Percentiles rank a stretch among this genome's conserved stretches.
Conservation (phyloP, 2,113 vertebrate genomes). For the Mixornis gularis region DNA sequence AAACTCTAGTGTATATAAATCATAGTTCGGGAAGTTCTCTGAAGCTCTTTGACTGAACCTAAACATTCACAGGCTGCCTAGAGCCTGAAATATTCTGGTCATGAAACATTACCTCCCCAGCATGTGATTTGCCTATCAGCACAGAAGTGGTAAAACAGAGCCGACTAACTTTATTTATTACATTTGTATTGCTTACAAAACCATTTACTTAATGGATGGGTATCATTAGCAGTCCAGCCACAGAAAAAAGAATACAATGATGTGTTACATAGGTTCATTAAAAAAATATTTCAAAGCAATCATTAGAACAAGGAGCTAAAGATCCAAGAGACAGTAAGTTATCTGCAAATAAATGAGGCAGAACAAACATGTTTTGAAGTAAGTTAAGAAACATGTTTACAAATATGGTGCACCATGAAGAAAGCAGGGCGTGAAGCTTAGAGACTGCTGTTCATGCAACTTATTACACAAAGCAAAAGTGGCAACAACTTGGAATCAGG, state of each 20-base stretch:
- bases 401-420: conserved; percentile 72
- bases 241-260: conserved; percentile 86
- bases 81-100: conserved; percentile 74
- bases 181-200: conserved; percentile 84
- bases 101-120: conserved; percentile 83
- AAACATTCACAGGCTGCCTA: conserved; percentile 60
- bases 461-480: conserved; percentile 5
- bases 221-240: conserved; percentile 86
- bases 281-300: conserved; percentile 87
- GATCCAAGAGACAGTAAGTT: conserved; percentile 80
- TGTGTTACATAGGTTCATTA: conserved; percentile 88
- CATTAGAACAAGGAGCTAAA: conserved; percentile 82
- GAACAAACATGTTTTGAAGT: conserved; percentile 80
- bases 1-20: conserved; percentile 22
- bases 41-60: conserved; percentile 31
- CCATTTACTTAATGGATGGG: conserved; percentile 94
- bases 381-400: conserved; percentile 79
- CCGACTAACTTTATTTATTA: conserved; percentile 82
- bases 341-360: conserved; percentile 86
- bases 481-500: neutral
- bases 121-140: conserved; percentile 76
- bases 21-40: conserved; percentile 24
- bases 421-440: conserved; percentile 52
- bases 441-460: conserved; percentile 55
- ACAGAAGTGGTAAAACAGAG: conserved; percentile 77